phyloP scores from a whole-genome alignment of 2,797 vertebrate species.

The Oreochromis mossambicus region DNA sequence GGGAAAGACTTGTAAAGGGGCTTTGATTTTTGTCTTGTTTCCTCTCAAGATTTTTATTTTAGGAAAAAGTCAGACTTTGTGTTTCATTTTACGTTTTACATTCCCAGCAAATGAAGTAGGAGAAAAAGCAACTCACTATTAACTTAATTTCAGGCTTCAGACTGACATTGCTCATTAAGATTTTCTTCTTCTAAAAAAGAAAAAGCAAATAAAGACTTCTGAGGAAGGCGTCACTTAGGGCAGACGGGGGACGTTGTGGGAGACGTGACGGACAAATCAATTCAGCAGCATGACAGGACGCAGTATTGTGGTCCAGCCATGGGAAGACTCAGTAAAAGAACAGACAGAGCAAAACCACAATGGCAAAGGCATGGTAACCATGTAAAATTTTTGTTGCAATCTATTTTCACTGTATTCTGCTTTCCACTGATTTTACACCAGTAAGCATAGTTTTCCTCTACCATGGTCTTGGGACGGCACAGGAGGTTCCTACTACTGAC shows the following conservation, averaged over 20 bases:
- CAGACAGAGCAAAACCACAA: not conserved
- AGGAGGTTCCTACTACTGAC: not conserved
- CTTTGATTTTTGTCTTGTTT: slow-evolving; percentile 29
- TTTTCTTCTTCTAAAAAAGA: not conserved
- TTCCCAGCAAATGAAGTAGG: not conserved
- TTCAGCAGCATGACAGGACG: slow-evolving; percentile 24
- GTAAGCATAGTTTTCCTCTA: not conserved
- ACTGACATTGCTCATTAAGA: slow-evolving; percentile 18
- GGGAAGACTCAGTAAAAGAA: not conserved
- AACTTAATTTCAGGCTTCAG: not conserved
- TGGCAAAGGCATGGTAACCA: not conserved
- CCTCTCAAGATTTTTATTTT: not conserved
- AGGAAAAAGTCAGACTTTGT: not conserved
- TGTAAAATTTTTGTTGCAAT: not conserved
- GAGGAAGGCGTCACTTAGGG: not conserved
- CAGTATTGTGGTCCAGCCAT: not conserved
- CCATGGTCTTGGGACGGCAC: not conserved
- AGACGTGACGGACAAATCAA: slow-evolving; percentile 42
- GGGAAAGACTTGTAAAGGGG: slow-evolving; percentile 1
- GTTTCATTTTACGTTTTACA: slow-evolving; percentile 1
- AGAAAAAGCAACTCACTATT: not conserved
- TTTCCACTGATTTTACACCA: not conserved
- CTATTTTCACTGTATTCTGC: not conserved
- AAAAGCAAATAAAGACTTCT: slow-evolving; percentile 32
- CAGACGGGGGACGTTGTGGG: slow-evolving; percentile 14